Conservation (phyloP, 2,888 invertebrate species). For the Achlya flavicornis region DNA sequence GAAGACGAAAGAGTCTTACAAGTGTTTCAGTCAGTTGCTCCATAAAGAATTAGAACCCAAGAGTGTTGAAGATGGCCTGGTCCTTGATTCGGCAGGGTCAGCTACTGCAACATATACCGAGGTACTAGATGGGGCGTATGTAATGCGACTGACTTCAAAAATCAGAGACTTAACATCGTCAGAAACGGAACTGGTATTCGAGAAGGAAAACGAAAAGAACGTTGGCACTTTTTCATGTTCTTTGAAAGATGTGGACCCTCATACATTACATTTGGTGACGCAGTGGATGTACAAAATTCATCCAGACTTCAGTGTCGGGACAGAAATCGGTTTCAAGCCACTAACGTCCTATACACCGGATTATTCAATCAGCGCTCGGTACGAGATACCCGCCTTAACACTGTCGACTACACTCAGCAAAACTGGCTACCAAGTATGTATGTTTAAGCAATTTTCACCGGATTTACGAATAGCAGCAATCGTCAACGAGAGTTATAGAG, state of each 20-base stretch:
- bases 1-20: slow-evolving; percentile 64
- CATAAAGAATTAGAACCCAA: slow-evolving; percentile 72
- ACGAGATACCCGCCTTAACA: slow-evolving; percentile 55
- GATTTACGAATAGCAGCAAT: slow-evolving; percentile 69
- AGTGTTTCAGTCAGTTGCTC: slow-evolving; percentile 62
- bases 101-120: slow-evolving; percentile 73
- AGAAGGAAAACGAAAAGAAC: slow-evolving; percentile 60
- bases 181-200: slow-evolving; percentile 69
- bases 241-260: slow-evolving; percentile 71
- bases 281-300: slow-evolving; percentile 70
- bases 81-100: slow-evolving; percentile 67
- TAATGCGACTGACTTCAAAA: slow-evolving; percentile 68
- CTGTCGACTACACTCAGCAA: slow-evolving; percentile 67
- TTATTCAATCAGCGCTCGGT: slow-evolving; percentile 68
- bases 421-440: slow-evolving; percentile 67
- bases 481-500: slow-evolving; percentile 58
- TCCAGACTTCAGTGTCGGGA: slow-evolving; percentile 65
- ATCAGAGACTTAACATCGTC: slow-evolving; percentile 73
- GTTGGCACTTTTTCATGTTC: slow-evolving; percentile 58
- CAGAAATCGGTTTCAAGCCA: slow-evolving; percentile 65
- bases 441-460: slow-evolving; percentile 66
- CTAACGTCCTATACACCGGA: slow-evolving; percentile 55
- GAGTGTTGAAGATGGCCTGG: slow-evolving; percentile 56
- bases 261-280: slow-evolving; percentile 60
- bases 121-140: slow-evolving; percentile 55